Conservation (phyloP, 2,888 invertebrate species). For the Pristionchus maxplancki region DNA sequence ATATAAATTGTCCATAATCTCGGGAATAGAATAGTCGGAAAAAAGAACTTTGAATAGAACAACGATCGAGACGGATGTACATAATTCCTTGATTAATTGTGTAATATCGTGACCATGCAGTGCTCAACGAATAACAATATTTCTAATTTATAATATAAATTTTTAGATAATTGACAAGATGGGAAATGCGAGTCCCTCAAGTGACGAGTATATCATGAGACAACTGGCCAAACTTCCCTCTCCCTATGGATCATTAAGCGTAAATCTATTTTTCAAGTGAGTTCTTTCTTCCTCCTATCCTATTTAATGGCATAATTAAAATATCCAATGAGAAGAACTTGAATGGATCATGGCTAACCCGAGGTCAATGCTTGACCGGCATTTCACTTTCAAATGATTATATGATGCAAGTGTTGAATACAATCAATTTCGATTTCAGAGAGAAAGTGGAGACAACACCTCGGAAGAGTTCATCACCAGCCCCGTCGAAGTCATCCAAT, state of each 20-base stretch:
- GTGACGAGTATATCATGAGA: slow-evolving; percentile 2
- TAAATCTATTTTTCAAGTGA: slow-evolving; percentile 34
- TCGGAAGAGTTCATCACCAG: neutral
- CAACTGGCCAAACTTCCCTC: slow-evolving; percentile 34
- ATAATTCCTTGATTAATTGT: too few species aligned
- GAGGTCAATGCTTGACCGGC: neutral
- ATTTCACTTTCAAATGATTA: neutral
- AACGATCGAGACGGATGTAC: too few species aligned
- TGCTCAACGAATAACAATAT: too few species aligned
- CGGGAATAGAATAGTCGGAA: too few species aligned
- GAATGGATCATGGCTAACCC: neutral
- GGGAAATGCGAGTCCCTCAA: neutral
- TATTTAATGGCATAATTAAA: neutral
- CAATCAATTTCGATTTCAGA: neutral
- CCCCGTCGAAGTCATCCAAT: neutral
- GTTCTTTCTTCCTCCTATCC: neutral
- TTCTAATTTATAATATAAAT: neutral
- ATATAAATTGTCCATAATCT: too few species aligned
- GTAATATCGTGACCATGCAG: too few species aligned
- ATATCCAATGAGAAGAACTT: neutral
- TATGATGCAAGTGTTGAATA: neutral
- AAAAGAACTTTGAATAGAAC: too few species aligned
- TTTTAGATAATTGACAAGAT: neutral
- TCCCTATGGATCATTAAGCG: slow-evolving; percentile 14
- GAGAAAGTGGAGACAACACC: slow-evolving; percentile 21